Percentiles rank a stretch among this genome's conserved stretches.
phyloP scores from a whole-genome alignment of 1,140 invertebrate species.

The Harpegnathos saltator region DNA sequence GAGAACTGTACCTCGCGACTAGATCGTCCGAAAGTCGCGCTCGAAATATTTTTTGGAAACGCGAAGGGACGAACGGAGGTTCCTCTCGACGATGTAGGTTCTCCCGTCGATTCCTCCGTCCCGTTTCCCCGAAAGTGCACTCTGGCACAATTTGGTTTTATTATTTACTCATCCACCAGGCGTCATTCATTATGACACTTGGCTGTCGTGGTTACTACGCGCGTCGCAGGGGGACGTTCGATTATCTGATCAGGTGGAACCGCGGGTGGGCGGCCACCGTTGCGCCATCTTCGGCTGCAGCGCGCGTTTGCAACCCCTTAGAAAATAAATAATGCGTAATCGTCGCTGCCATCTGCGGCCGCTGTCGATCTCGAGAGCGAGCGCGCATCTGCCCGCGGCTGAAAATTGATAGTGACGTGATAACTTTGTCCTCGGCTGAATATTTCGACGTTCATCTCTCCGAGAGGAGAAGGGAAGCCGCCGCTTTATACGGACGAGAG shows the following conservation, averaged over 20 bases:
- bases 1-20: too few relatives aligned
- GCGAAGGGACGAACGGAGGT: background rate
- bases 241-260: conserved; percentile 78
- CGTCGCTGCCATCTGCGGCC: conserved; percentile 69
- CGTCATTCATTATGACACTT: too few relatives aligned
- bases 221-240: conserved; percentile 19
- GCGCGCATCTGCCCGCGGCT: conserved; percentile 65
- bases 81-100: background rate
- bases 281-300: conserved; percentile 61
- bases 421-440: conserved; percentile 18
- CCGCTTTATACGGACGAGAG: background rate
- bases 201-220: conserved; percentile 35
- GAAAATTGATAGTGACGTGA: conserved; percentile 39
- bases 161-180: background rate
- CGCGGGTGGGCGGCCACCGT: conserved; percentile 73
- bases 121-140: background rate
- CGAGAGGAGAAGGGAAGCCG: background rate
- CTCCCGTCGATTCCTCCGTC: background rate
- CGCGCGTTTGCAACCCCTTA: conserved; percentile 78
- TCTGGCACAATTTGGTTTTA: conserved; percentile 1
- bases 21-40: too few relatives aligned
- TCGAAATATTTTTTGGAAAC: background rate
- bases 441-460: background rate
- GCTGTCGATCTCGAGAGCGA: conserved; percentile 38
- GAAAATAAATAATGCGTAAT: conserved; percentile 79